Percentiles rank a stretch among this genome's conserved stretches.
Evolutionary conservation across 2,888 invertebrate species (phyloP).

Genomic region (Mesorhabditis belari): DNA sequence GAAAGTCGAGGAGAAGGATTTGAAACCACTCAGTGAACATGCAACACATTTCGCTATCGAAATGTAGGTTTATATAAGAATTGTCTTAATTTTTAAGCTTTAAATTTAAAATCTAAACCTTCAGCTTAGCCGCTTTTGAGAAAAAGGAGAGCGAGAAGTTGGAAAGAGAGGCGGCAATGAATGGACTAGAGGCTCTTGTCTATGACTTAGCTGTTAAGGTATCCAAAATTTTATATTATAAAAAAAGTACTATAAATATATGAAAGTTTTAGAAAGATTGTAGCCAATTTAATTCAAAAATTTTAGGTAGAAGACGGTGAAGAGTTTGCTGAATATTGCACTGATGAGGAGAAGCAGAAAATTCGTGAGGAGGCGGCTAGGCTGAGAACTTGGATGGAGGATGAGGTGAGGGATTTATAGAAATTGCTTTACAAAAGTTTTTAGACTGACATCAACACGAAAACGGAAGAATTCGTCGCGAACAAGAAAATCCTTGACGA

Average conservation of each 20-base stretch:
- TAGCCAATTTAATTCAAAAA: too few relatives aligned
- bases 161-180: slow-evolving; percentile 77
- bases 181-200: slow-evolving; percentile 85
- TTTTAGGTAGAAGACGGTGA: slow-evolving; percentile 72
- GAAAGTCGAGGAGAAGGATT: too few relatives aligned
- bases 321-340: slow-evolving; percentile 55
- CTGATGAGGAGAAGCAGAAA: slow-evolving; percentile 36
- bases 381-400: slow-evolving; percentile 78
- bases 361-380: slow-evolving; percentile 25
- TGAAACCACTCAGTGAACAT: too few relatives aligned
- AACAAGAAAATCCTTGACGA: slow-evolving; percentile 35
- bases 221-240: too few relatives aligned
- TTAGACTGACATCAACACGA: too few relatives aligned
- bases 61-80: too few relatives aligned
- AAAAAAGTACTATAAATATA: too few relatives aligned
- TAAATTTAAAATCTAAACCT: slow-evolving; percentile 10
- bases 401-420: slow-evolving; percentile 76
- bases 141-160: slow-evolving; percentile 69
- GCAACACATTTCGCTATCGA: too few relatives aligned
- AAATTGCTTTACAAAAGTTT: too few relatives aligned
- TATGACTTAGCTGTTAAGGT: slow-evolving; percentile 80
- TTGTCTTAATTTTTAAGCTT: too few relatives aligned
- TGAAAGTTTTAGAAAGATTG: too few relatives aligned
- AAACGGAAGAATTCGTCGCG: slow-evolving; percentile 59
- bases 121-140: slow-evolving; percentile 56